Evolutionary conservation across 2,797 vertebrate species (phyloP), one percentile per base, ranked within the genome.

Genomic region (Pygocentrus nattereri): DNA sequence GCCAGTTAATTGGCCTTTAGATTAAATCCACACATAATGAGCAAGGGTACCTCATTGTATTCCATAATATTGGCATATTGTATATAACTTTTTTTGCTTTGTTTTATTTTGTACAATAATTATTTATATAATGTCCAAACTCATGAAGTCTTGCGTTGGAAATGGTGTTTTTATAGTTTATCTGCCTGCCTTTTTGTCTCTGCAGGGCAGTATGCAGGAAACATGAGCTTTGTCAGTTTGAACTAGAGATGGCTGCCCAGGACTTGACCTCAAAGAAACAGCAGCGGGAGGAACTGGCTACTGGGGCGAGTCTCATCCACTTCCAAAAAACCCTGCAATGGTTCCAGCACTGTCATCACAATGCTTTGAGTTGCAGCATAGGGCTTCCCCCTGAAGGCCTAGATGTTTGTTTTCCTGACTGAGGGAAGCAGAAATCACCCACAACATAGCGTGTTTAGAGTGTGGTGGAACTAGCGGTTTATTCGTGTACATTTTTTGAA

Each of bases 181-280:
- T 65, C 13, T 77, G 52, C 73, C 52, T 76, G 13, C 50, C 50
- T 50, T 70, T 38, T 12, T 76, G 44, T 52, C 16, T 89, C n/a
- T 79, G 71, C 91, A 99, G 97, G 93, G 94, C 97, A 0, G 97
- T 99, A 85, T 99, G 98, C 92, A 95, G 96, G 88, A 99, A 99
- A 87, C 97, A 98, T 1, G 97, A 99, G 90, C 95, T 99, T 83
- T 95, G 95, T 90, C 97, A 99, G 82, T 99, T 96, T 86, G 98
- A 99, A 82, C 93, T 98, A 84, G 98, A 99, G 93, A 94, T 93
- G 90, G 93, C 95, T n/a, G 93, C 94, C 13, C 95, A 96, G 86
- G 97, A 98, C 90, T 92, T 99, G 62, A 88, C 93, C 72, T 95
- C 95, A 52, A 99, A 98, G 93, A 98, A 99, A 88, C 97, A 98